Percentiles rank a stretch among this genome's conserved stretches.
phyloP scores from a whole-genome alignment of 2,888 invertebrate species.

The Coremacera marginata region DNA sequence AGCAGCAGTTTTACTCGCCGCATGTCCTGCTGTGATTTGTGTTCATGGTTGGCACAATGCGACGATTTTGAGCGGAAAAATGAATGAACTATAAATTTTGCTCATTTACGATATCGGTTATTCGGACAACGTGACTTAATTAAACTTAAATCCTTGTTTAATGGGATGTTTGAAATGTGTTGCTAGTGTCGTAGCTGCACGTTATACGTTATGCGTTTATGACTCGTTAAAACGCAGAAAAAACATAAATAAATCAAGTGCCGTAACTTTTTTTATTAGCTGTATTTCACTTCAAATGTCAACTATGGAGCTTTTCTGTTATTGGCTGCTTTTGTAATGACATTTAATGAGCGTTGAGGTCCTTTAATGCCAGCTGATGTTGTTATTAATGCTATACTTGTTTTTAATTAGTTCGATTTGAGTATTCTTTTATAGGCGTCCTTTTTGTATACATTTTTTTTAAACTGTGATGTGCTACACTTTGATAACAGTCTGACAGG shows the following conservation, averaged over 20 bases:
- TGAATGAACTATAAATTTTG: background rate
- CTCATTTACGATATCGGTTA: background rate
- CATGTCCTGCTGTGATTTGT: conserved; percentile 36
- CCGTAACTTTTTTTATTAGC: no score
- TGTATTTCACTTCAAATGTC: no score
- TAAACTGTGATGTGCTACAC: no score
- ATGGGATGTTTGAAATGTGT: background rate
- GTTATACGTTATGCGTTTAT: background rate
- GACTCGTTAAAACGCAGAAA: conserved; percentile 13
- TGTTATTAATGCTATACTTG: no score
- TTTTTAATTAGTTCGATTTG: no score
- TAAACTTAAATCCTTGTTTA: conserved; percentile 8
- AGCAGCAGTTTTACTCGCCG: conserved; percentile 16
- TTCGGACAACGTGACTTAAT: background rate
- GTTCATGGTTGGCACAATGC: conserved; percentile 16
- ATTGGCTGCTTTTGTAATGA: no score
- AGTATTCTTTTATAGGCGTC: no score
- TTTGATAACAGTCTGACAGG: no score
- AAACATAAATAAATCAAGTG: background rate
- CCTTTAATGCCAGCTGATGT: no score
- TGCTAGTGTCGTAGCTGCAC: background rate
- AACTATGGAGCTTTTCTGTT: no score
- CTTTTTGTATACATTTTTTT: no score
- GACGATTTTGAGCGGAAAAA: background rate
- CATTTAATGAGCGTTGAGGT: no score